These are phyloP conservation scores for Sycophaga agraensis DNA, from an alignment of 1,140 invertebrate genomes.

Conservation along the genomic window DNA sequence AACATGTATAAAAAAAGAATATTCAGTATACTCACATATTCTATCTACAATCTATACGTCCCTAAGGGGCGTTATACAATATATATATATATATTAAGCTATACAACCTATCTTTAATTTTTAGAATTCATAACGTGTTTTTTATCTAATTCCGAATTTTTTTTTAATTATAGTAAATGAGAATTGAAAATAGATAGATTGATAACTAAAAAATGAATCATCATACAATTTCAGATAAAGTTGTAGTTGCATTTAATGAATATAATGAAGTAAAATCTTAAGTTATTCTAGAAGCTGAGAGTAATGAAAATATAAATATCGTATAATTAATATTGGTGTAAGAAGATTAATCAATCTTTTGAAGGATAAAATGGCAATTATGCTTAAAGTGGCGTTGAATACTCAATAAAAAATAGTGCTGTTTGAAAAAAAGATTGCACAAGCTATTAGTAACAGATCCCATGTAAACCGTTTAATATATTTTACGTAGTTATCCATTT, in stretches of 20 bases:
- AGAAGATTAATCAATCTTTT: background rate
- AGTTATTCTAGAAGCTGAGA: background rate
- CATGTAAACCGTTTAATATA: background rate
- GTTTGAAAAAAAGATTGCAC: conserved; percentile 2
- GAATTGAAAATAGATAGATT: background rate
- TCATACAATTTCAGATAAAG: too few species aligned
- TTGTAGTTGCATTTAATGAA: background rate
- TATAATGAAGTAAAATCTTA: background rate
- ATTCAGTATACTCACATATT: too few species aligned
- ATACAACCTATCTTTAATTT: too few species aligned
- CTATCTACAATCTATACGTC: conserved; percentile 20
- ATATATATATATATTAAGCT: background rate
- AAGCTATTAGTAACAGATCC: background rate
- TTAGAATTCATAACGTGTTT: too few species aligned
- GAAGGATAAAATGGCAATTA: background rate
- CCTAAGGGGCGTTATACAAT: background rate
- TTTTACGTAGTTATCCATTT: background rate
- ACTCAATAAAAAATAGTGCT: background rate
- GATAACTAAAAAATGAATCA: background rate
- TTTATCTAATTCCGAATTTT: too few species aligned
- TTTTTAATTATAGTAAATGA: background rate
- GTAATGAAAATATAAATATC: background rate
- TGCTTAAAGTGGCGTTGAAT: background rate
- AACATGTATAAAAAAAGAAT: too few species aligned
- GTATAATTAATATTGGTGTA: too few species aligned